Evolutionary conservation across 2,113 vertebrate genomes (phyloP).

Genomic region (Percopsis transmontana): DNA sequence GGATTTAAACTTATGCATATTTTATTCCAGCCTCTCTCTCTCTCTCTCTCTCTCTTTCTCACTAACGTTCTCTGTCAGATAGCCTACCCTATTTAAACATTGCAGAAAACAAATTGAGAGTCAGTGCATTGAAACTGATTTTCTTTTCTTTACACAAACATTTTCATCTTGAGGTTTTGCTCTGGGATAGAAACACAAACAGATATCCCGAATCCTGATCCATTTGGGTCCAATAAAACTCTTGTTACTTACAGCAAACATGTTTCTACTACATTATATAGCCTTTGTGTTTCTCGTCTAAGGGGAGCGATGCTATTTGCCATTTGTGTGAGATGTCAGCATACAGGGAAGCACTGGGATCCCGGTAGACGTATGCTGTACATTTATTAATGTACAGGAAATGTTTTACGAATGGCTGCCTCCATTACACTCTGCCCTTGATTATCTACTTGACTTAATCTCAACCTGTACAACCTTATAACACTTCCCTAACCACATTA

Average conservation of each 20-base stretch:
- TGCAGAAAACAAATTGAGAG: constrained; percentile 30
- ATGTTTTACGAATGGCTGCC: constrained; percentile 47
- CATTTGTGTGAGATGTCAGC: constrained; percentile 46
- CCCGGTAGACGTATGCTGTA: constrained; percentile 55
- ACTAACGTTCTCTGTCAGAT: constrained; percentile 30
- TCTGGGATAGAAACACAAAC: background rate
- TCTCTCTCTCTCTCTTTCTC: no score
- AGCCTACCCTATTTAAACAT: background rate
- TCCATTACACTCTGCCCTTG: constrained; percentile 45
- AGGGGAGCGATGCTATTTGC: constrained; percentile 68
- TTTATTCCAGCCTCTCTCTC: constrained; percentile 45
- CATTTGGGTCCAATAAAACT: background rate
- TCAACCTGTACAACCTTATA: constrained; percentile 6
- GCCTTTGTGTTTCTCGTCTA: constrained; percentile 25
- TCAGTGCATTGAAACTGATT: constrained; percentile 6
- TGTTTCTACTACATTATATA: constrained; percentile 17
- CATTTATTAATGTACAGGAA: constrained; percentile 65
- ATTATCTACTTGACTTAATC: constrained; percentile 43
- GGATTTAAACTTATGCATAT: constrained; percentile 65
- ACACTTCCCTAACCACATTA: background rate
- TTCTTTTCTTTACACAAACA: constrained; percentile 17
- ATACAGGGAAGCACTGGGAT: constrained; percentile 36
- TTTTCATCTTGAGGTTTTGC: constrained; percentile 13
- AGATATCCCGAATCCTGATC: background rate
- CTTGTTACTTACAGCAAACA: constrained; percentile 11